Evolutionary conservation across 2,113 vertebrate genomes (phyloP), one percentile per base, ranked within the genome.

Genomic region (Ariopsis seemanni): DNA sequence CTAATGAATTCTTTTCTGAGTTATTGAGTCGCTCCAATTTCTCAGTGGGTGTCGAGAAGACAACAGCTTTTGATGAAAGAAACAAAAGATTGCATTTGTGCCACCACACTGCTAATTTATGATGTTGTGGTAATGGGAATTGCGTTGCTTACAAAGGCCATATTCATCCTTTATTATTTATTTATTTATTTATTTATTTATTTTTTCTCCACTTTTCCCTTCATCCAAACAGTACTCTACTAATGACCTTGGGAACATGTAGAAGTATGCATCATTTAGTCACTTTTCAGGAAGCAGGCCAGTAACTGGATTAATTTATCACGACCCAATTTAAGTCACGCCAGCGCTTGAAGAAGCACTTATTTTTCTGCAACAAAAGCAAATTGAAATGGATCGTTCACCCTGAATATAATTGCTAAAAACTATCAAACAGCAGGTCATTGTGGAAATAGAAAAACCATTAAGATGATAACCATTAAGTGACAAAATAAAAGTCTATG

Each of bases 41-140:
- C 82, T 79, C 77, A 84, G 60, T 48, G 89, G 87, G 87, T 85
- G 55, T 81, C 14, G 48, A 69, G 62, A 78, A 77, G 88, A 90
- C 87, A 91, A 90, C 87, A 81, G 79, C 57, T 84, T 89, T 87
- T 84, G 87, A 91, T 90, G 85, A 90, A 83, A 82, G 63, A 81
- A 86, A 84, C 82, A 84, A 80, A 90, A 88, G 87, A 86, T 77
- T 83, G 81, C 86, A 88, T 85, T 87, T 65, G 67, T 86, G 67
- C 89, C 71, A 84, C 27, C 82, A 30, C 55, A 25, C 42, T 84
- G 53, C 53, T 86, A 87, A 91, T 91, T 91, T 89, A 90, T 88
- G 85, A 87, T 86, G 50, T 87, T 62, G 84, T 71, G 52, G 85
- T 88, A 86, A 86, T 89, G 86, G 84, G 53, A 90, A 88, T 89